Evolutionary conservation across 2,113 vertebrate genomes (phyloP), one percentile per base, ranked within the genome.

Genomic region (Odontophorus gujanensis): DNA sequence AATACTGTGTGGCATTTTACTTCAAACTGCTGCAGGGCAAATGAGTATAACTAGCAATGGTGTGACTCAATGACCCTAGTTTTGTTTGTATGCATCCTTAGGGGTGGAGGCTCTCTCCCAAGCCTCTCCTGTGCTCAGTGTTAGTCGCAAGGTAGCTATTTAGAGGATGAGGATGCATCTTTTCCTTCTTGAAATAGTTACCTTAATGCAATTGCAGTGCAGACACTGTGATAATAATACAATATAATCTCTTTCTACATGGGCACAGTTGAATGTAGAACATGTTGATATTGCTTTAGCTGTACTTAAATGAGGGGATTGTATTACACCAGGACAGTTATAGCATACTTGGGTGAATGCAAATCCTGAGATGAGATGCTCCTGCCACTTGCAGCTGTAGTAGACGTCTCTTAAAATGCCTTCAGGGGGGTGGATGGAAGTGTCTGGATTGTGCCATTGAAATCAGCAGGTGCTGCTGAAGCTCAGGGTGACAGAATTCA

Each of bases 161-260:
- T 51, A 48, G 57, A 28, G 68, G 45, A 20, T 66, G 87, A 73
- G 81, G 58, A 67, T 63, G 78, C 65, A 74, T 93, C 16, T 12
- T 38, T 59, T 91, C 40, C 78, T 43, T 67, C 80, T 69, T 83
- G 59, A 61, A 90, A 84, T 84, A 84, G 28, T 42, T 88, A n/a
- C 30, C 61, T 59, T 51, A 42, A 34, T 86, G 77, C 48, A 84
- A n/a, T 72, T 51, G 7, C 36, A 47, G 57, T 84, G 66, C 83
- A 91, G 77, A 65, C 69, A 30, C 61, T 7, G 11, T 7, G 15
- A 11, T 55, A 71, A 53, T 61, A 65, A 43, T 45, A 88, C 63
- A 62, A 26, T 48, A 22, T 88, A 42, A 77, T 81, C 79, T 62
- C 14, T 63, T 80, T 63, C 77, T 85, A 38, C 57, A 20, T 21